Base-by-base conservation (phyloP, 1,140 invertebrate genomes). In the Scylla paramamosain region DNA sequence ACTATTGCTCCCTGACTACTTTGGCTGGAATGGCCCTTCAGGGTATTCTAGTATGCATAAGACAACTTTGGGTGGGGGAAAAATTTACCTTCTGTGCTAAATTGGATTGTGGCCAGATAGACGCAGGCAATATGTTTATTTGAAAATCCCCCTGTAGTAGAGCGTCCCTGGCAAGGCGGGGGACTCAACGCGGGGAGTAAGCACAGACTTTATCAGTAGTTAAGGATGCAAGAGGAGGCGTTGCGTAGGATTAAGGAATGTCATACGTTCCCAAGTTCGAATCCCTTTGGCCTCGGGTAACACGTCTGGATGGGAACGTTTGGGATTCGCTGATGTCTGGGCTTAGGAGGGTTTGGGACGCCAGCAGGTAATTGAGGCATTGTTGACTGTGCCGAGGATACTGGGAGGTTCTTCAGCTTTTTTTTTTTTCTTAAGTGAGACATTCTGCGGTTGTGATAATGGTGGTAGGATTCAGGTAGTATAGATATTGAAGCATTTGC, bases 11-110 rank as follows among this genome's bases (percentile, higher is more conserved):
- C 83, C 83, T 92, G 92, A 95, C 95, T 95, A 92, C 95, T 94
- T 82, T 88, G 92, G 32, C 90, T 28, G 89, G 88, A 95, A 95
- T 91, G 89, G 90, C 82, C 25, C 95, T 95, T 94, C 93, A 82
- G 95, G 95, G 95, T 95, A 94, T 95, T 95, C 95, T 92, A 95
- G 95, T 95, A 95, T 95, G 95, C 95, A 95, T 95, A 95, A 95
- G 95, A 95, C 93, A 95, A 95, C 95, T 95, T 95, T 95, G 32
- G 93, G 67, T 88, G 89, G 93, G 94, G 93, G 95, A 95, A 95
- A 95, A 95, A 95, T 95, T 95, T 95, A 95, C 95, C 95, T 95
- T 86, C 90, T 67, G 95, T 95, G 87, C 95, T 92, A 95, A 95
- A 95, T 95, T 95, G 95, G 95, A 95, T 95, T 95, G 95, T 95